These are phyloP conservation scores for Lepidurus couesii DNA, from an alignment of 1,140 invertebrate genomes.

Conservation along the genomic window DNA sequence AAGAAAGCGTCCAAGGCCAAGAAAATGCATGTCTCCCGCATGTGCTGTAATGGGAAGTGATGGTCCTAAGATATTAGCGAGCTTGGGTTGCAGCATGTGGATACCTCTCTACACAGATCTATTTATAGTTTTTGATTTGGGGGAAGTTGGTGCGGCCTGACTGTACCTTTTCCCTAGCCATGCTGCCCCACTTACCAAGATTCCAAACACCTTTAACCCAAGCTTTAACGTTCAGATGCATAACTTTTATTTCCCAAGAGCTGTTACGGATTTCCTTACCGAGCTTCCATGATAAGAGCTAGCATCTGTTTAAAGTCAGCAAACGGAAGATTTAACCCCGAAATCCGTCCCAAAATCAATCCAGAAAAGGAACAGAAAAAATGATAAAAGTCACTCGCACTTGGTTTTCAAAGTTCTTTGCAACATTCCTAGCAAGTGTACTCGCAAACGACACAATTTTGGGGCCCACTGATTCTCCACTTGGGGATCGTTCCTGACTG, in stretches of 20 bases:
- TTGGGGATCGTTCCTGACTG: not conserved
- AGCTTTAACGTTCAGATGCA: too few relatives aligned
- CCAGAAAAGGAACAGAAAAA: not conserved
- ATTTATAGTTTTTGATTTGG: slow-evolving; percentile 16
- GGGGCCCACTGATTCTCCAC: not conserved
- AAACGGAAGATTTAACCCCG: too few relatives aligned
- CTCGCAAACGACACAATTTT: not conserved
- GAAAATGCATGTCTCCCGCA: not conserved
- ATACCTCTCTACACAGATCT: not conserved
- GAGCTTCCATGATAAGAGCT: too few relatives aligned
- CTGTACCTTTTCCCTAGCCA: not conserved
- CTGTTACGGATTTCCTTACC: too few relatives aligned
- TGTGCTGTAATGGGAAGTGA: not conserved
- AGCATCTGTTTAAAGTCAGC: too few relatives aligned
- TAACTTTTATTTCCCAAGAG: too few relatives aligned
- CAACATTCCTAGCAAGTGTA: not conserved
- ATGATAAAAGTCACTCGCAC: not conserved
- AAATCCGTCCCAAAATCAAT: too few relatives aligned
- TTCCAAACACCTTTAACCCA: not conserved
- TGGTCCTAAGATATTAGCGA: not conserved
- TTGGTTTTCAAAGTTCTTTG: not conserved
- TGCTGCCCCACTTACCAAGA: slow-evolving; percentile 5
- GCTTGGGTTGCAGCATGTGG: not conserved
- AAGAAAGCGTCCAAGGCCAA: too few relatives aligned
- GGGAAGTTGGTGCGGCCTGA: not conserved